Evolutionary conservation across 2,113 vertebrate species (phyloP), one percentile per base, ranked within the genome.

Genomic region (Xyrauchen texanus): DNA sequence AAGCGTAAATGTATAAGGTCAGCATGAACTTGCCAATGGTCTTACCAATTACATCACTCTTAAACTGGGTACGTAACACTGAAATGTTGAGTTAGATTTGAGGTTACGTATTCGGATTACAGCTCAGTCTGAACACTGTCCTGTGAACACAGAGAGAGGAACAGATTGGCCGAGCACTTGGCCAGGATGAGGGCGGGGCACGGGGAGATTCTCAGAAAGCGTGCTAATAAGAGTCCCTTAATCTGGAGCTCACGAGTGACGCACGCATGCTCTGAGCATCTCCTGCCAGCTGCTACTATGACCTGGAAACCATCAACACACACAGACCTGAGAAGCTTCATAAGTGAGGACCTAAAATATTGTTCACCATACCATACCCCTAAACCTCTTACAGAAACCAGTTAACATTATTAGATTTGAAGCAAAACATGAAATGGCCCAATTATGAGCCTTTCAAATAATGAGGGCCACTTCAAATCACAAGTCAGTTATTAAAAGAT

Each of bases 181-280:
- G 61, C 57, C 45, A 53, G 75, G 16, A 15, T 16, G 60, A 55
- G 67, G 46, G 44, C 12, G 52, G 81, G 80, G 61, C 68, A 51
- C 71, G 67, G 66, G 58, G 45, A 55, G 77, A 80, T 86, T 81
- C 86, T 69, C 84, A 88, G 84, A 88, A 87, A 86, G 70, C 46
- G 49, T 51, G 47, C 81, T 82, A 89, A 87, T 81, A 81, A 87
- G 81, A 74, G 46, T 69, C 79, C 52, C 15, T 68, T 88, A 88
- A 88, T 86, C 89, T 87, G 65, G 75, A 84, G 70, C 57, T 79
- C 79, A 63, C 63, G 72, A 81, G 75, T 81, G 78, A 80, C 52
- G 64, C 21, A 75, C 68, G 77, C 74, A 51, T 15, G 13, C 76
- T 51, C 46, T 47, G 66, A 63, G 7, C 62, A 68, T 3, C 49